Conservation (phyloP, 2,113 vertebrate species). For the Myodes glareolus region DNA sequence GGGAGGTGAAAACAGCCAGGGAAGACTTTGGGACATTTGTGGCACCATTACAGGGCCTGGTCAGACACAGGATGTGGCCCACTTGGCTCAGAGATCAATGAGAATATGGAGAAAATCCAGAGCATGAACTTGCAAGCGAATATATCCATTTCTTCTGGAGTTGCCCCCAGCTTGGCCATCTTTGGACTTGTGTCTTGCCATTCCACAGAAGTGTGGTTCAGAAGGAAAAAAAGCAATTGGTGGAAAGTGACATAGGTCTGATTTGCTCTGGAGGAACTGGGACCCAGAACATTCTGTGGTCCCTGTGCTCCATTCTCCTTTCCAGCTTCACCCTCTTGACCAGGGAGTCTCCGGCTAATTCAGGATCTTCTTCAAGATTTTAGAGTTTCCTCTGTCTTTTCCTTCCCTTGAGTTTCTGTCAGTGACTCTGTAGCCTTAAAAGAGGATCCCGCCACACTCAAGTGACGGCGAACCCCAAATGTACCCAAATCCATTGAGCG, state of each 20-base stretch:
- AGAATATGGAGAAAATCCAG: background rate
- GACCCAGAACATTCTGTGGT: background rate
- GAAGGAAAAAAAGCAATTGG: background rate
- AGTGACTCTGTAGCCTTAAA: background rate
- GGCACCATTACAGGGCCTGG: background rate
- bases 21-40: background rate
- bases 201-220: background rate
- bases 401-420: background rate
- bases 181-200: background rate
- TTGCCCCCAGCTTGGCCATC: background rate
- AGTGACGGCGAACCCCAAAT: background rate
- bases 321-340: background rate
- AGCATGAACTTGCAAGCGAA: background rate
- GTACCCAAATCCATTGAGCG: background rate
- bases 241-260: background rate
- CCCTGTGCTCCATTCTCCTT: background rate
- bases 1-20: background rate
- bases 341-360: background rate
- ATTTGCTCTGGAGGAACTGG: background rate
- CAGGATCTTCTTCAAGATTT: background rate
- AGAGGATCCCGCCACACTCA: background rate
- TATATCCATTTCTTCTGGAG: background rate
- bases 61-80: background rate
- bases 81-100: background rate
- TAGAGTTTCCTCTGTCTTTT: constrained; percentile 12